Conservation (phyloP, 2,113 vertebrate species). For the Anas platyrhynchos region DNA sequence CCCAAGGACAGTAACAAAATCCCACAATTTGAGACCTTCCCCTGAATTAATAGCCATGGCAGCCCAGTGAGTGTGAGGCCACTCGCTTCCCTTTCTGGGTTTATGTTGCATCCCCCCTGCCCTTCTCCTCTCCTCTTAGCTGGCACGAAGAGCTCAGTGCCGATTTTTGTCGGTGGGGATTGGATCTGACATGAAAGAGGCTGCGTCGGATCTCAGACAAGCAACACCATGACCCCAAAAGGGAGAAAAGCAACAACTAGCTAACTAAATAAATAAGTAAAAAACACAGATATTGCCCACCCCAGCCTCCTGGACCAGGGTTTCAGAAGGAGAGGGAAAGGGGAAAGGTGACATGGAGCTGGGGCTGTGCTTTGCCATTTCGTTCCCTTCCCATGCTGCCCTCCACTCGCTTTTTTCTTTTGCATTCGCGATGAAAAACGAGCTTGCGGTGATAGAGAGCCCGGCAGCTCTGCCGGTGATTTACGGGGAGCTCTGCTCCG, state of each 20-base stretch:
- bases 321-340: neutral
- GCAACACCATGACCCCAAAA: neutral
- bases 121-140: neutral
- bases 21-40: neutral
- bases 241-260: neutral
- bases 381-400: neutral
- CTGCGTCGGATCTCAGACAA: neutral
- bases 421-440: constrained; percentile 34
- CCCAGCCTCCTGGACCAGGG: constrained; percentile 16
- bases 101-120: neutral
- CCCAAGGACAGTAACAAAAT: neutral
- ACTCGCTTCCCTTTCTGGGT: neutral
- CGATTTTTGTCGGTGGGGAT: neutral
- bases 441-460: neutral
- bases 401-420: neutral
- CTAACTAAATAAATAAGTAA: neutral
- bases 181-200: neutral
- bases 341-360: neutral
- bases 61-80: neutral
- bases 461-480: constrained; percentile 33
- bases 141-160: neutral
- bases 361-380: neutral
- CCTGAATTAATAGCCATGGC: fast-evolving
- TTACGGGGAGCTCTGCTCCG: constrained; percentile 51
- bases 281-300: neutral